These are phyloP conservation scores for Gracilinanus agilis DNA, from an alignment of 2,113 vertebrate genomes.

Conservation along the genomic window DNA sequence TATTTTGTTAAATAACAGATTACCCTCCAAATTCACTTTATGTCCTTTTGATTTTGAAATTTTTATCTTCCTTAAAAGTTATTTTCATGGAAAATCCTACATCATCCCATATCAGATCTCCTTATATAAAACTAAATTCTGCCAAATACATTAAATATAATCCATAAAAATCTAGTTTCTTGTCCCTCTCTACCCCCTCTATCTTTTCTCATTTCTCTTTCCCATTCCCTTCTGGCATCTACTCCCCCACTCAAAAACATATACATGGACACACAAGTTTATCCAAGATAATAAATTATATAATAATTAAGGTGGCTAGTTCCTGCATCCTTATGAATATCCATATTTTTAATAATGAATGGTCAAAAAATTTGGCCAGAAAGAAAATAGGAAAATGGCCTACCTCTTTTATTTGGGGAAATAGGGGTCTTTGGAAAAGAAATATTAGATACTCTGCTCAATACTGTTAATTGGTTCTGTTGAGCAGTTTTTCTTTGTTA, in stretches of 20 bases:
- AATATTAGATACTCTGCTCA: not conserved
- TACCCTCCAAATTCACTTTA: not conserved
- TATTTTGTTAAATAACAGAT: not conserved
- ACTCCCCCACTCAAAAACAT: not conserved
- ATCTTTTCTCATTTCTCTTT: not conserved
- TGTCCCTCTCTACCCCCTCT: not conserved
- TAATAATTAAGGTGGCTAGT: not conserved
- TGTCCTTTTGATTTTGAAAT: not conserved
- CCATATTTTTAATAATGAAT: not conserved
- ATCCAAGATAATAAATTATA: not conserved
- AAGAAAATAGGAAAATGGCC: not conserved
- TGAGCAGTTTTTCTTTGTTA: not conserved
- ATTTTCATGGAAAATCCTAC: not conserved
- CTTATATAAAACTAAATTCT: not conserved
- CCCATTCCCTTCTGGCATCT: not conserved
- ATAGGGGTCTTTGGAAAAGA: not conserved
- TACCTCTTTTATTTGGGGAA: not conserved
- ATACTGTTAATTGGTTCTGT: not conserved
- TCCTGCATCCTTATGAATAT: not conserved
- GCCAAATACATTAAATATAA: not conserved
- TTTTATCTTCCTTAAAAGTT: not conserved
- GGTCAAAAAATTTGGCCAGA: not conserved
- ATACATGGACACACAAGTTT: not conserved
- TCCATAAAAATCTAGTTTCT: not conserved
- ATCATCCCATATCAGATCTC: not conserved